phyloP scores from a whole-genome alignment of 2,888 invertebrate species.

The Polyommatus iphigenia region DNA sequence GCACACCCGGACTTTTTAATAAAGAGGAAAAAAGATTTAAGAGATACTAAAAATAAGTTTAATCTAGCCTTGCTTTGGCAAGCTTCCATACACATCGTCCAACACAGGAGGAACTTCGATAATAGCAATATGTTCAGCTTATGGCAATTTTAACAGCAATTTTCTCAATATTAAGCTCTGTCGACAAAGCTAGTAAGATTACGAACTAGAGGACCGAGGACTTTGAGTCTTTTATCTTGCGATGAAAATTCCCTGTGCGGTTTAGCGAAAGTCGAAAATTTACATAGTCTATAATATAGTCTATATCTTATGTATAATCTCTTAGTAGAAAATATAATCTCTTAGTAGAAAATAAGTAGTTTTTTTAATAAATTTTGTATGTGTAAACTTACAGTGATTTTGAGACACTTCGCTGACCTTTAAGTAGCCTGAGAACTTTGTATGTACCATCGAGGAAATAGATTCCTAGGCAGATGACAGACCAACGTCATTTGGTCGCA shows the following conservation, averaged over 20 bases:
- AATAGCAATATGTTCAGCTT: conserved; percentile 28
- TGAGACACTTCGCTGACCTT: too few species aligned
- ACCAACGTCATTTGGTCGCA: too few species aligned
- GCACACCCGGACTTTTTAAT: conserved; percentile 23
- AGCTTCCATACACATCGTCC: conserved; percentile 42
- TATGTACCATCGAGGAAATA: too few species aligned
- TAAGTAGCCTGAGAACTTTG: too few species aligned
- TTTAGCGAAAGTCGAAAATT: neutral
- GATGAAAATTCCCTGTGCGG: neutral
- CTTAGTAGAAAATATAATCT: neutral
- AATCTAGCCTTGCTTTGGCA: conserved; percentile 39
- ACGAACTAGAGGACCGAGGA: neutral
- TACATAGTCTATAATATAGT: neutral
- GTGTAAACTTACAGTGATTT: too few species aligned
- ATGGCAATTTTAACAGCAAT: conserved; percentile 19
- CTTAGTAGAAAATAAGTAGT: too few species aligned
- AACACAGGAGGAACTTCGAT: conserved; percentile 11
- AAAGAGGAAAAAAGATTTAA: conserved; percentile 26
- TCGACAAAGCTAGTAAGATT: conserved; percentile 6
- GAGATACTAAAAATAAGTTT: conserved; percentile 26
- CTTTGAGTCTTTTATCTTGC: neutral
- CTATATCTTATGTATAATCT: neutral
- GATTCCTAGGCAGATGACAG: too few species aligned
- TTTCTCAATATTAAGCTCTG: conserved; percentile 13
- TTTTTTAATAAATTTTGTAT: too few species aligned